Conservation (phyloP, 1,140 invertebrate genomes). For the Procambarus virginalis region DNA sequence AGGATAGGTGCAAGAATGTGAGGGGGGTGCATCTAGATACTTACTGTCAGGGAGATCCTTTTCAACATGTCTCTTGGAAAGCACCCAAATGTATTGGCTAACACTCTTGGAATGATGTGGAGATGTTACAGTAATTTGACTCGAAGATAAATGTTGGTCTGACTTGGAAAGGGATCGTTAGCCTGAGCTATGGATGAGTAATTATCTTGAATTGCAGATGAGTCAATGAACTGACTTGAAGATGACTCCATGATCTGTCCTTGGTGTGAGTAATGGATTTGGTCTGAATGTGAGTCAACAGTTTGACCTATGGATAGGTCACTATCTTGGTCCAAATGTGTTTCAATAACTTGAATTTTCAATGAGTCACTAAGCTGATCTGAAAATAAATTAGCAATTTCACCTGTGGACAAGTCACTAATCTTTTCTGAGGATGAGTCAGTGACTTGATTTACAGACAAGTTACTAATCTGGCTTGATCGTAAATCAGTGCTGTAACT, state of each 20-base stretch:
- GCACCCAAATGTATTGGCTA: not conserved
- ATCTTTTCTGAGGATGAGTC: not conserved
- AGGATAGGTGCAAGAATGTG: too few species aligned
- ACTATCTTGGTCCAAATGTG: too few species aligned
- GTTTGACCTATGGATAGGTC: too few species aligned
- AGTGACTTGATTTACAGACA: not conserved
- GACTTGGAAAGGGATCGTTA: not conserved
- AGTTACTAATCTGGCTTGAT: not conserved
- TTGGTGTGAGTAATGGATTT: not conserved
- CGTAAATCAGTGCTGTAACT: too few species aligned
- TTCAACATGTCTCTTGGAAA: not conserved
- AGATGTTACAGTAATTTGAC: not conserved
- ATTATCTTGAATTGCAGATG: not conserved
- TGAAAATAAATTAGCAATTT: not conserved
- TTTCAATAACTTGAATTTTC: not conserved
- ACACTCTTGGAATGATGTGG: not conserved
- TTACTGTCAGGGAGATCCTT: not conserved
- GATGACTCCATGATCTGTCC: not conserved
- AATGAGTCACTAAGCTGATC: not conserved
- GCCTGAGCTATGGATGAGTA: not conserved
- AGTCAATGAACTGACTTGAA: not conserved
- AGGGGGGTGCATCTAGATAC: not conserved
- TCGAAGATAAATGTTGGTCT: not conserved
- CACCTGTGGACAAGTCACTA: not conserved
- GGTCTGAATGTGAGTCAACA: too few species aligned